These are phyloP conservation scores for Toxotes lorentzi DNA, from an alignment of 2,797 vertebrate genomes.

Conservation along the genomic window DNA sequence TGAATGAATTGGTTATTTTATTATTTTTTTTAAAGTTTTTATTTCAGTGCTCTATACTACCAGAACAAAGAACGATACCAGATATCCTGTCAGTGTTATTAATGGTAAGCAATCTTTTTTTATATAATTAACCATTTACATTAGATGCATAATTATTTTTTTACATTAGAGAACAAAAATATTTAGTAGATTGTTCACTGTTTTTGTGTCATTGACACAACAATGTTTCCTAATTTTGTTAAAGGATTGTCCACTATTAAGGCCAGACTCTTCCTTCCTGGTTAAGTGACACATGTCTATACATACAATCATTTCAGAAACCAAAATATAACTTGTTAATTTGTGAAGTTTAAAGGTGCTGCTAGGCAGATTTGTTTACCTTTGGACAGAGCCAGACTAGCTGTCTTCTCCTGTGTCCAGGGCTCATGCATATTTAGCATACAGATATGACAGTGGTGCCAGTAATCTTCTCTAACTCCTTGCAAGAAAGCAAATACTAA, in stretches of 20 bases:
- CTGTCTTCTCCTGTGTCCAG: background rate
- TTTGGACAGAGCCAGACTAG: background rate
- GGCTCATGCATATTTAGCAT: background rate
- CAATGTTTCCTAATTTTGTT: too few species aligned
- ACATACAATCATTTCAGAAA: too few species aligned
- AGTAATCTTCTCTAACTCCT: background rate
- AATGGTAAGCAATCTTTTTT: conserved; percentile 14
- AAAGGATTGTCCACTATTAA: background rate
- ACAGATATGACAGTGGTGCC: background rate
- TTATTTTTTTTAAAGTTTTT: background rate
- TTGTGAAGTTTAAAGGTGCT: too few species aligned
- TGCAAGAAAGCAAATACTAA: background rate
- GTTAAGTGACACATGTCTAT: background rate
- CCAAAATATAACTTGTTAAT: too few species aligned
- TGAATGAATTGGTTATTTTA: background rate
- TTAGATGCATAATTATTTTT: background rate
- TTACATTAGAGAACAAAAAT: background rate
- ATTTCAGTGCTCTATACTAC: conserved; percentile 37
- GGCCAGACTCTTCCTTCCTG: background rate
- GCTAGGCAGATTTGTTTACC: too few species aligned
- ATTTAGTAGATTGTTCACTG: background rate
- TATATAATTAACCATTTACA: background rate
- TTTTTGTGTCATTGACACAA: background rate
- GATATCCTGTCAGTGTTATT: background rate
- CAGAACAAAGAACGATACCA: background rate